phyloP scores from a whole-genome alignment of 2,113 vertebrate species.

The Miniopterus natalensis region DNA sequence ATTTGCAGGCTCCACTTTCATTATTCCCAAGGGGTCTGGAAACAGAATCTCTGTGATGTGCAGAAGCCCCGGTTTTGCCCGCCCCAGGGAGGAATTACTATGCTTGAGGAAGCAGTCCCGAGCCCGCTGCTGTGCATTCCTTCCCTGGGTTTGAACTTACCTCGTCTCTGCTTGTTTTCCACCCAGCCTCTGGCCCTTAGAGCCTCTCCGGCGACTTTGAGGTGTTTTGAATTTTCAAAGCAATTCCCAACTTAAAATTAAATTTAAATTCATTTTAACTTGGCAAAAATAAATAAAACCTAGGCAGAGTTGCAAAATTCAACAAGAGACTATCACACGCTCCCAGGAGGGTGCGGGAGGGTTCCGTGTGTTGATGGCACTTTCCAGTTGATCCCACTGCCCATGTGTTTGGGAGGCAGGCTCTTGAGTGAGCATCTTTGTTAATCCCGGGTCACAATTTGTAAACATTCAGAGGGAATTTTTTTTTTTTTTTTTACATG shows the following conservation, averaged over 20 bases:
- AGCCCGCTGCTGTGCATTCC: background rate
- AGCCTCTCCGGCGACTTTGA: conserved; percentile 21
- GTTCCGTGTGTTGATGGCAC: background rate
- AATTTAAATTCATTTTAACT: conserved; percentile 65
- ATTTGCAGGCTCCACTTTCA: background rate
- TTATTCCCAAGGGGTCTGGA: background rate
- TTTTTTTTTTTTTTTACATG: background rate
- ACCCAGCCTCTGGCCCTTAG: background rate
- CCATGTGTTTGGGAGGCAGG: background rate
- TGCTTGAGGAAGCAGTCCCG: background rate
- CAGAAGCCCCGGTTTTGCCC: background rate
- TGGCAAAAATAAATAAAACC: conserved; percentile 62
- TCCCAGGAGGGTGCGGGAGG: background rate
- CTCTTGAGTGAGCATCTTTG: background rate
- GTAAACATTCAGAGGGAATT: background rate
- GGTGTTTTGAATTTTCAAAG: conserved; percentile 51
- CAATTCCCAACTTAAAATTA: conserved; percentile 69
- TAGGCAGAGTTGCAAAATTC: background rate
- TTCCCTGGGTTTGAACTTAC: background rate
- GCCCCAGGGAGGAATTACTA: background rate
- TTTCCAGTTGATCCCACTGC: background rate
- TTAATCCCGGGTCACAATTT: background rate
- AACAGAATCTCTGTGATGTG: background rate
- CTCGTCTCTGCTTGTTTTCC: background rate
- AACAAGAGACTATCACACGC: background rate